Conservation (phyloP, 1,140 invertebrate species). For the Plodia interpunctella region DNA sequence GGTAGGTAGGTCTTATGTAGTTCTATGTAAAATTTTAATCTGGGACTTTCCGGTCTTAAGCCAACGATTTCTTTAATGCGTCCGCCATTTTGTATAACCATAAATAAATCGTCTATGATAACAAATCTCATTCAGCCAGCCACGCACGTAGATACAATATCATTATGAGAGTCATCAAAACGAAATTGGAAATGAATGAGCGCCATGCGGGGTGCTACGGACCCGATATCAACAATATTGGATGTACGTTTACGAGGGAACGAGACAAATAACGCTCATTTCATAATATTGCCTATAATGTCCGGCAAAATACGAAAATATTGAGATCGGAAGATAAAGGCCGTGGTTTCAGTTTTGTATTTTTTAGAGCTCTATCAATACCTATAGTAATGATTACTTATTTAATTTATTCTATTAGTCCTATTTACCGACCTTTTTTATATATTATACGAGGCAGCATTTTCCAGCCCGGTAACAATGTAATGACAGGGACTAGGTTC, state of each 20-base stretch:
- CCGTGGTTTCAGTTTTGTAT: not conserved
- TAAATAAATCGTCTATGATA: constrained; percentile 5
- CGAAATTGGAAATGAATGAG: constrained; percentile 56
- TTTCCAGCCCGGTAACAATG: no score
- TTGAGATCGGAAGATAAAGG: constrained; percentile 14
- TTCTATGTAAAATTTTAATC: no score
- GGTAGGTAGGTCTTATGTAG: no score
- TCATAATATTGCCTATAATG: constrained; percentile 34
- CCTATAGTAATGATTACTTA: no score
- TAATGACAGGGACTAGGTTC: no score
- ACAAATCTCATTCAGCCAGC: constrained; percentile 19
- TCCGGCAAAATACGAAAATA: constrained; percentile 24
- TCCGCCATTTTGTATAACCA: not conserved
- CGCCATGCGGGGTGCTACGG: constrained; percentile 22
- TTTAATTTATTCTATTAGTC: no score
- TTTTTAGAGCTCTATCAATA: not conserved
- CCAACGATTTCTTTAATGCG: no score
- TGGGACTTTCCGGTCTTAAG: no score
- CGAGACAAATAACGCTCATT: constrained; percentile 39
- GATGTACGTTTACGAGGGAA: constrained; percentile 27
- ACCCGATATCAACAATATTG: constrained; percentile 30
- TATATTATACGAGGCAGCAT: no score
- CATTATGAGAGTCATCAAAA: constrained; percentile 56
- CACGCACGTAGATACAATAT: constrained; percentile 40
- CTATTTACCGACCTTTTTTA: no score